A percentile compares a stretch with the other conserved stretches of the same genome.
Evolutionary conservation across 2,113 vertebrate genomes (phyloP).

Genomic region (Oxyruncus cristatus): DNA sequence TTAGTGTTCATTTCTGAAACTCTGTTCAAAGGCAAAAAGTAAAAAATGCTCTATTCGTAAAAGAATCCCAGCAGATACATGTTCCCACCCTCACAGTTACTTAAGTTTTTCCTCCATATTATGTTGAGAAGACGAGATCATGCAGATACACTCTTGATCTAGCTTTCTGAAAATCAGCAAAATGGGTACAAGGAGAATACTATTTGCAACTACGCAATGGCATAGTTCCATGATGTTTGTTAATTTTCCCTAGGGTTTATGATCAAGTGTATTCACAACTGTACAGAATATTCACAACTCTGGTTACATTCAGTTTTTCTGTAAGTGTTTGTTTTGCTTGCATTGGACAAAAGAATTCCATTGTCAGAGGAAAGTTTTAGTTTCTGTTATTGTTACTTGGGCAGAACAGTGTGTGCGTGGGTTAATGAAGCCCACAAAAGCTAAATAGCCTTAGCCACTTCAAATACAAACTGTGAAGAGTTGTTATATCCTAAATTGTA

Average conservation of each 20-base stretch:
- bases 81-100: not conserved
- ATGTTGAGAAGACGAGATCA: constrained; percentile 8
- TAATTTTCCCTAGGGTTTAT: not conserved
- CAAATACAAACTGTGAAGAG: constrained; percentile 14
- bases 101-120: not conserved
- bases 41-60: not conserved
- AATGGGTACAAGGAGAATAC: not conserved
- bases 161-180: not conserved
- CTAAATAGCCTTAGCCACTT: constrained; percentile 2
- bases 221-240: not conserved
- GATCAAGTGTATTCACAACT: not conserved
- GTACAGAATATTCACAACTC: not conserved
- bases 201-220: not conserved
- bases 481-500: not conserved
- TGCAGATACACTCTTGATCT: not conserved
- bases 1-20: not conserved
- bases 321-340: not conserved
- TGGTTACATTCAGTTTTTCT: not conserved
- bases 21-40: not conserved
- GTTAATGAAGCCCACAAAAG: constrained; percentile 1
- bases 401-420: not conserved
- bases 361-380: not conserved
- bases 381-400: not conserved
- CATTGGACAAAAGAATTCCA: not conserved
- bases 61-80: not conserved